These are phyloP conservation scores for Caenorhabditis sp. DNA, from an alignment of 2,888 invertebrate genomes.

Conservation along the genomic window DNA sequence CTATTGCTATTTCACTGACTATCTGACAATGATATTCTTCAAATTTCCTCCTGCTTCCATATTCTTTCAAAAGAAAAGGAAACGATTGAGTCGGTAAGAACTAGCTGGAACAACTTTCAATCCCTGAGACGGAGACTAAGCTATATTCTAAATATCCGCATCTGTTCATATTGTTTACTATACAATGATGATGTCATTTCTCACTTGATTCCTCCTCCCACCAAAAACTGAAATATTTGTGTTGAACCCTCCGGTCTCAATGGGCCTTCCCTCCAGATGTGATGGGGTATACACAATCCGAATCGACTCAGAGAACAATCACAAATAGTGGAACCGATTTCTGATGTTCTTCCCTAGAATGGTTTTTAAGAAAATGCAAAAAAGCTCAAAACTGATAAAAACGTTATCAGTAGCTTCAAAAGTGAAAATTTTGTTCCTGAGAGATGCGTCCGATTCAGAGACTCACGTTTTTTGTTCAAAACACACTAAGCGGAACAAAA, in stretches of 20 bases:
- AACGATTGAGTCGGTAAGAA: constrained; percentile 32
- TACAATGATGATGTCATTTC: constrained; percentile 37
- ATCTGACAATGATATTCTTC: constrained; percentile 32
- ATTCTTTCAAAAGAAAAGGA: constrained; percentile 42
- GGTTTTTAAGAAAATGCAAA: background rate
- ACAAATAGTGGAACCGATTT: background rate
- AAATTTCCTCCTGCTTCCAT: constrained; percentile 50
- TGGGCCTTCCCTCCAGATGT: constrained; percentile 30
- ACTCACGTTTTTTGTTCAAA: constrained; percentile 15
- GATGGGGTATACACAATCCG: constrained; percentile 22
- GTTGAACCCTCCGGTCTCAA: constrained; percentile 20
- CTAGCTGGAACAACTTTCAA: no score
- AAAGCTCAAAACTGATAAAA: constrained; percentile 7
- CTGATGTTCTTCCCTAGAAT: background rate
- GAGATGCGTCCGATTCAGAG: background rate
- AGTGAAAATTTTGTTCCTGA: constrained; percentile 1
- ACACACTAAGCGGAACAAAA: constrained; percentile 3
- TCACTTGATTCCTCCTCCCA: constrained; percentile 10
- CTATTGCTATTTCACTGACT: no score
- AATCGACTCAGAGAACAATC: constrained; percentile 13
- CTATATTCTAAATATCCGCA: background rate
- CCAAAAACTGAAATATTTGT: constrained; percentile 46
- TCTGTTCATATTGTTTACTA: constrained; percentile 31
- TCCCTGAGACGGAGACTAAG: no score
- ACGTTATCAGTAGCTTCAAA: background rate